Evolutionary conservation across 2,113 vertebrate species (phyloP), one percentile per base, ranked within the genome.

Genomic region (Atherinomorus stipes): DNA sequence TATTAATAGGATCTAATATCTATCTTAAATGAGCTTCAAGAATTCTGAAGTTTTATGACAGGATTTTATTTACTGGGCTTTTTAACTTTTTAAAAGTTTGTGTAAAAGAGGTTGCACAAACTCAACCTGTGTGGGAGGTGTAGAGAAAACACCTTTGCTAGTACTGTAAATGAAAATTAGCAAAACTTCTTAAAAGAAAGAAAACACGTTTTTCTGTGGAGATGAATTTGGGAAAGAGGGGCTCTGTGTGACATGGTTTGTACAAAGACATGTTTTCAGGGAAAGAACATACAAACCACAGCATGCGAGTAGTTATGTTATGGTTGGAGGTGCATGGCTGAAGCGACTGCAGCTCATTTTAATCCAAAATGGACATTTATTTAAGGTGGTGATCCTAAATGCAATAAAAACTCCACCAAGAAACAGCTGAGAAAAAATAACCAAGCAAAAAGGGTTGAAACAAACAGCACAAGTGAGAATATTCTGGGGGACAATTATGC

Each of bases 361-460:
- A 15, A 12, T 2, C 44, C 15, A 45, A 18, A 18, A 45, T 13
- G 3, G 16, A 3, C 16, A 6, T 16, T 18, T 6, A 45, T 45
- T n/a, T 15, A 4, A 45, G 44, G 16, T 45, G 44, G 16, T 16
- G 18, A 19, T 16, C 16, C 15, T 18, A 45, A 45, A 4, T 15
- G 18, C 38, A 18, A 18, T 18, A 16, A 5, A 13, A 18, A 45
- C 15, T 45, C 15, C 15, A 45, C 18, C 6, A 18, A 45, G 44
- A 6, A 45, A 15, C 16, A 18, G 5, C 21, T 13, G 4, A 38
- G 40, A 59, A 59, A 12, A 18, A 42, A 8, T 10, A n/a, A n/a
- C n/a, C n/a, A n/a, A n/a, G n/a, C n/a, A 42, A 9, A 11, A 12
- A n/a, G 34, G 38, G 21, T 44, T 61, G 59, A 61, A 61, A 62